A percentile compares a stretch with the other conserved stretches of the same genome.
phyloP scores from a whole-genome alignment of 2,113 vertebrate genomes.

The Oreochromis tanganicae region DNA sequence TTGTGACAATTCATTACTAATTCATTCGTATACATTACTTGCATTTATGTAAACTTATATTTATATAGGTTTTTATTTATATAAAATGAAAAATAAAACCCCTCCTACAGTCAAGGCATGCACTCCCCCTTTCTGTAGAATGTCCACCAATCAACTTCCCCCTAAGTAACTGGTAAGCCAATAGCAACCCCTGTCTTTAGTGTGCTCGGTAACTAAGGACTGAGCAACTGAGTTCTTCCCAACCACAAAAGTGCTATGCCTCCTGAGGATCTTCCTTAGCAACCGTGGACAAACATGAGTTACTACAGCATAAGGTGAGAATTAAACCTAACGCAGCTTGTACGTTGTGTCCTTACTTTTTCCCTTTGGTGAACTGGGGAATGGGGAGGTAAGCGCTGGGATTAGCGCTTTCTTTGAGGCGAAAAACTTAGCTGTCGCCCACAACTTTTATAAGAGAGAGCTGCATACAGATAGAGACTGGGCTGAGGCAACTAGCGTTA shows the following conservation, averaged over 20 bases:
- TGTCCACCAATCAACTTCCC: slow-evolving; percentile 38
- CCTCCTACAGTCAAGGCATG: neutral
- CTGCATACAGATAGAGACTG: neutral
- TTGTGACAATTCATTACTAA: neutral
- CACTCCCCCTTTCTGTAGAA: neutral
- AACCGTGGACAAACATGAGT: slow-evolving; percentile 79
- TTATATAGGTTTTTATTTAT: neutral
- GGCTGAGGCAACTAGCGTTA: slow-evolving; percentile 39
- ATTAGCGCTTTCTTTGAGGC: neutral
- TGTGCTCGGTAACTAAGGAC: slow-evolving; percentile 55
- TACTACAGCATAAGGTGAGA: slow-evolving; percentile 75
- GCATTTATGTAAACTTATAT: neutral
- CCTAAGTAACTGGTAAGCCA: slow-evolving; percentile 27
- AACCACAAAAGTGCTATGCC: slow-evolving; percentile 19
- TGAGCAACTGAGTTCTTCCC: slow-evolving; percentile 20
- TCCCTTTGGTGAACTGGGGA: neutral
- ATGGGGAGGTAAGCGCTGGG: neutral
- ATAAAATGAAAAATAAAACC: neutral
- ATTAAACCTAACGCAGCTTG: neutral
- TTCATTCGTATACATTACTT: neutral
- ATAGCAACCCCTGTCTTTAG: slow-evolving; percentile 44
- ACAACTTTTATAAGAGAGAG: slow-evolving; percentile 50
- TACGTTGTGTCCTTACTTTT: neutral
- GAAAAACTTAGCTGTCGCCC: slow-evolving; percentile 25
- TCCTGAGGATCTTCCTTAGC: slow-evolving; percentile 69